Conservation (phyloP, 1,140 invertebrate species). For the Drosophila nannoptera region DNA sequence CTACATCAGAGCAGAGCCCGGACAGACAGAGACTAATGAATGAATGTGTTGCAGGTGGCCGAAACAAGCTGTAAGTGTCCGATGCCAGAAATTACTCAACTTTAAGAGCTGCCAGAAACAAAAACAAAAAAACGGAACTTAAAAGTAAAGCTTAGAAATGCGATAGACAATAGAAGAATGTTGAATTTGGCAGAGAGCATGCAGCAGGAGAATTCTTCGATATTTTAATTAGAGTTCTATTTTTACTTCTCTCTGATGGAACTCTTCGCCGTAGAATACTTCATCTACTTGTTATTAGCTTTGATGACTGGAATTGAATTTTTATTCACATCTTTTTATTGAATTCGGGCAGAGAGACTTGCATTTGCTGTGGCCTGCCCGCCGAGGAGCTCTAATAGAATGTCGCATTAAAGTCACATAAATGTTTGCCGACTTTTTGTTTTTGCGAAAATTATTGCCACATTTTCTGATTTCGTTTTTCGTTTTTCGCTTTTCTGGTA, state of each 20-base stretch:
- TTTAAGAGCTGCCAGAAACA: background rate
- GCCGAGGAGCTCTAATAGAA: background rate
- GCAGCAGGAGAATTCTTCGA: background rate
- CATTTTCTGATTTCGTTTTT: conserved; percentile 1
- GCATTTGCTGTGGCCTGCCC: background rate
- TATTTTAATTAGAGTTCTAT: background rate
- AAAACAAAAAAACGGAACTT: no score
- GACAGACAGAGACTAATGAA: conserved; percentile 61
- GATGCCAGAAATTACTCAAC: conserved; percentile 17
- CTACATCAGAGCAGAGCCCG: conserved; percentile 23
- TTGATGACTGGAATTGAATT: background rate
- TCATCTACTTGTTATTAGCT: no score
- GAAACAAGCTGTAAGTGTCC: conserved; percentile 32
- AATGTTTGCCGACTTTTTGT: conserved; percentile 7
- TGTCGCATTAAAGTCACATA: conserved; percentile 20
- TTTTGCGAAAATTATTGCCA: conserved; percentile 28
- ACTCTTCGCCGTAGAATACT: no score
- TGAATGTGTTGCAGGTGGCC: conserved; percentile 44
- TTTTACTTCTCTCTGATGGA: no score
- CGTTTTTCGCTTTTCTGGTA: no score
- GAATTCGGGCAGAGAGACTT: background rate
- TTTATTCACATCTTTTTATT: background rate
- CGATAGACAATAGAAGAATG: background rate
- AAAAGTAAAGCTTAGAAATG: background rate
- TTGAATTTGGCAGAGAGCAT: no score